Conservation (phyloP, 2,888 invertebrate species). For the Aplocera efformata region DNA sequence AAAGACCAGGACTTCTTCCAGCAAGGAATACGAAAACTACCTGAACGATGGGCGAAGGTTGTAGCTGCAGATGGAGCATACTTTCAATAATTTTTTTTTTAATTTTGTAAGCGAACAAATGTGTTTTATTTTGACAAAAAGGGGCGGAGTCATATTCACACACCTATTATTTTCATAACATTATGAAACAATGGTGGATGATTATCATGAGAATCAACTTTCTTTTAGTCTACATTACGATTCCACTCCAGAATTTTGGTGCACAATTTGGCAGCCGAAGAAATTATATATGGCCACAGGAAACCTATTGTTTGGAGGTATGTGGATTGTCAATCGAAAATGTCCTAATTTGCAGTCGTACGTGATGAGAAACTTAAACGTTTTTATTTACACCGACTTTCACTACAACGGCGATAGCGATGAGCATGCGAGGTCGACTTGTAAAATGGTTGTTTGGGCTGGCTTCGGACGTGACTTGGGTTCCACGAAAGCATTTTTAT, state of each 20-base stretch:
- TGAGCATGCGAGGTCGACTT: conserved; percentile 33
- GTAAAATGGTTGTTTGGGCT: conserved; percentile 30
- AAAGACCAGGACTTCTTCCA: too few species aligned
- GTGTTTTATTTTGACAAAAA: too few species aligned
- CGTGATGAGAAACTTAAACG: conserved; percentile 35
- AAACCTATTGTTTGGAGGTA: conserved; percentile 39
- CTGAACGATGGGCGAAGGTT: too few species aligned
- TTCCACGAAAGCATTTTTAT: conserved; percentile 19
- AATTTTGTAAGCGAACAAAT: too few species aligned
- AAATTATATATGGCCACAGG: conserved; percentile 31
- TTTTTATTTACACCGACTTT: conserved; percentile 47
- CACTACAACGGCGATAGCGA: conserved; percentile 34
- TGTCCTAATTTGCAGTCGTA: conserved; percentile 41
- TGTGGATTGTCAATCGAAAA: conserved; percentile 29
- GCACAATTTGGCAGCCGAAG: conserved; percentile 17
- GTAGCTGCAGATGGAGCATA: too few species aligned
- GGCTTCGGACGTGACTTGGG: conserved; percentile 33
- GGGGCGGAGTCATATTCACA: too few species aligned
- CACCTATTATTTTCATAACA: too few species aligned
- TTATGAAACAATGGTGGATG: too few species aligned
- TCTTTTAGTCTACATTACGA: too few species aligned
- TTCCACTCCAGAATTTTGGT: conserved; percentile 17
- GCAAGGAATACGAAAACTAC: too few species aligned
- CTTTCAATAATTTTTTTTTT: too few species aligned
- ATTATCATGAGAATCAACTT: conserved; percentile 14